Base-by-base conservation (phyloP, 2,888 invertebrate species). In the Vanessa cardui region DNA sequence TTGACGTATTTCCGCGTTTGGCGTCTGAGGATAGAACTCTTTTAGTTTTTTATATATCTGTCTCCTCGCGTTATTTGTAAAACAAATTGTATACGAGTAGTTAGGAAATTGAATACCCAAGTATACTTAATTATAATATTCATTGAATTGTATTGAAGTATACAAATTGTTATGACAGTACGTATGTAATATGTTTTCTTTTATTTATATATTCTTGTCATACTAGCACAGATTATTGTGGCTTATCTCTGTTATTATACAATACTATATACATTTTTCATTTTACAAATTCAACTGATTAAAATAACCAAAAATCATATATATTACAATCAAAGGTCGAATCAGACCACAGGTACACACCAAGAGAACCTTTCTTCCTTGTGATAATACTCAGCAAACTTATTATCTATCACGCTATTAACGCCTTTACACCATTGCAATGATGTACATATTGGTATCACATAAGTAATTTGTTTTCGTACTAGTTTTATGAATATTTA, bases 51-150 rank as follows among this genome's bases (percentile, higher is more conserved):
- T 15, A 12, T 56, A 18, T 18, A 18, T 56, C 33, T 56, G n/a
- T 16, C 4, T 8, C 2, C 18, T 9, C 3, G 16, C 39, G 18
- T 52, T 52, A 56, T 16, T 31, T 31, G 54, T 26, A 39, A 56
- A 54, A 47, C 31, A 58, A 63, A 64, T 58, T 58, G 72, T 72
- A 72, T 72, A 72, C 72, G 72, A 72, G 62, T 72, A 70, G 72
- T 70, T 72, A 72, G 72, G 65, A 46, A 69, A 65, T 50, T 33
- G 58, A 64, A 58, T 65, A 54, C 44, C 50, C 20, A 39, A 46
- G n/a, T 46, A 56, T 46, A 46, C 59, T 46, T 46, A 59, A 59
- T n/a, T 59, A 59, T 59, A n/a, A 26, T 56, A 31, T 44, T 58
- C 20, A 21, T 44, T 18, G 18, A 45, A 20, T 31, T 8, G 18